A percentile compares a stretch with the other conserved stretches of the same genome.
Evolutionary conservation across 1,140 invertebrate species (phyloP).

Genomic region (Diuraphis noxia): DNA sequence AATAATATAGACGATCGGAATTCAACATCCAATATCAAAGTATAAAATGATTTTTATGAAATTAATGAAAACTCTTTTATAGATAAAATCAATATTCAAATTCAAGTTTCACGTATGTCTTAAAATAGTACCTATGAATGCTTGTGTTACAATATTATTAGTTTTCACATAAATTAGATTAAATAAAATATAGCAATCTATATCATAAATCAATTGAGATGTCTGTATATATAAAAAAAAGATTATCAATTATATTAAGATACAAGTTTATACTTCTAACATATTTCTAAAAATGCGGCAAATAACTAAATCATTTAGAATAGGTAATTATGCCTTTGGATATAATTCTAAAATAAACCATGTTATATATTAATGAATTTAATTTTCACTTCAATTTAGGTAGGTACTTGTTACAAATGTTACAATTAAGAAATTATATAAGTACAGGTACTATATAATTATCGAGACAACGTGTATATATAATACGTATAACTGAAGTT

Average conservation of each 20-base stretch:
- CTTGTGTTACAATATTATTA: conserved; percentile 2
- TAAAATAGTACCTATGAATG: neutral
- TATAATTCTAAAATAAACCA: neutral
- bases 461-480: neutral
- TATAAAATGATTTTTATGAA: neutral
- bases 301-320: neutral
- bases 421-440: neutral
- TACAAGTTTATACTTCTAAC: neutral
- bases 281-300: neutral
- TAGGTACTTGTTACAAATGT: neutral
- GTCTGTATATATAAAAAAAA: neutral
- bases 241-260: neutral
- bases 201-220: neutral
- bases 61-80: neutral
- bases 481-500: neutral
- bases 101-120: neutral
- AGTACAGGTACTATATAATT: neutral
- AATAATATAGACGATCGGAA: neutral
- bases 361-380: neutral
- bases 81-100: neutral
- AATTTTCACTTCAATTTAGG: neutral
- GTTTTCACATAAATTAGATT: neutral
- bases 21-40: neutral
- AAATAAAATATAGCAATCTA: neutral
- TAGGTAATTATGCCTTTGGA: neutral